These are phyloP conservation scores for Enoplosus armatus DNA, from an alignment of 2,797 vertebrate genomes.

Conservation along the genomic window DNA sequence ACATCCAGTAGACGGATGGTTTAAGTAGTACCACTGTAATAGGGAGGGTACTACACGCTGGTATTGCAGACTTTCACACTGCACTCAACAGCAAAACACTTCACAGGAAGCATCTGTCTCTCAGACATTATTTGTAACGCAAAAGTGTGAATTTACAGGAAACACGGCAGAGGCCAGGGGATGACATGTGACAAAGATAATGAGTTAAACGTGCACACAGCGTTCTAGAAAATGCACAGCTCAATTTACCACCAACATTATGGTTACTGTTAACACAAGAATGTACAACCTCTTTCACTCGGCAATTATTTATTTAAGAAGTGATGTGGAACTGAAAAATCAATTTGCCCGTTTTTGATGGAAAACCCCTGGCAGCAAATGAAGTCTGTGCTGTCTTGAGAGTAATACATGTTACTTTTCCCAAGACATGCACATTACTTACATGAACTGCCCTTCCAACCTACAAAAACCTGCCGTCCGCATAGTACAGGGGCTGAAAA, in stretches of 20 bases:
- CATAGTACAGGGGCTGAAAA: constrained; percentile 10
- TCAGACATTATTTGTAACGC: not conserved
- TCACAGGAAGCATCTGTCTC: not conserved
- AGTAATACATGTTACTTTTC: constrained; percentile 27
- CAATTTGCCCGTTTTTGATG: constrained; percentile 15
- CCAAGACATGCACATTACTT: constrained; percentile 22
- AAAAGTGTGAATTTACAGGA: not conserved
- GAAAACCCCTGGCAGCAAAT: constrained; percentile 19
- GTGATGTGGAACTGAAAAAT: constrained; percentile 40
- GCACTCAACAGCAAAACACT: not conserved
- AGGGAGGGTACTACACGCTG: not conserved
- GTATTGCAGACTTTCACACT: not conserved
- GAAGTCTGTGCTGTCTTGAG: constrained; percentile 8
- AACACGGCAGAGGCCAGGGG: not conserved
- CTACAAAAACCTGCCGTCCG: constrained; percentile 21
- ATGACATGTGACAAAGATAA: constrained; percentile 3
- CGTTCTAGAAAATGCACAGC: constrained; percentile 12
- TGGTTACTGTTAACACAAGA: constrained; percentile 5
- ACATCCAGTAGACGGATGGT: constrained; percentile 12
- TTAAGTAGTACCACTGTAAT: constrained; percentile 7
- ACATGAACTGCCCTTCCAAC: constrained; percentile 7
- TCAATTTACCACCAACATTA: constrained; percentile 10
- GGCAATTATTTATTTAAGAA: constrained; percentile 47
- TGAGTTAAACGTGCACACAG: not conserved
- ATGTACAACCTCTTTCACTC: constrained; percentile 10